A percentile compares a stretch with the other conserved stretches of the same genome.
Conservation (phyloP, 2,113 vertebrate genomes). For the Cynocephalus volans region DNA sequence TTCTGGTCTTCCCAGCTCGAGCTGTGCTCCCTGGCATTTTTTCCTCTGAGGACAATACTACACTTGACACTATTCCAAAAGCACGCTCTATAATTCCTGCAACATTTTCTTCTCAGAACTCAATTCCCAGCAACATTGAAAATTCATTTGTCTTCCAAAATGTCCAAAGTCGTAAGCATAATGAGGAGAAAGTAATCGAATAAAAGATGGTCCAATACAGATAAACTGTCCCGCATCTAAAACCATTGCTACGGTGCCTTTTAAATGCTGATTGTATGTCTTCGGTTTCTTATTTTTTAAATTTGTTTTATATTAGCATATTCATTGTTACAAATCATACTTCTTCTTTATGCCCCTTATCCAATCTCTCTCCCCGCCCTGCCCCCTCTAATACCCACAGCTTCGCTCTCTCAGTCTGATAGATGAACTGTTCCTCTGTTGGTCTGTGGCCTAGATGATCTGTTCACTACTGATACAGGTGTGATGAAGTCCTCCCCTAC, state of each 20-base stretch:
- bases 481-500: no score
- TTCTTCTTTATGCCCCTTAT: no score
- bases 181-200: not conserved
- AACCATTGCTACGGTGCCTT: not conserved
- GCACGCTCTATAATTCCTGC: not conserved
- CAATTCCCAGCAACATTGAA: constrained; percentile 8
- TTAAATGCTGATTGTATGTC: not conserved
- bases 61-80: not conserved
- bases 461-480: no score
- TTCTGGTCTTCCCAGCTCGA: not conserved
- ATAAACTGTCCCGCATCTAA: not conserved
- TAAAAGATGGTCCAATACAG: not conserved
- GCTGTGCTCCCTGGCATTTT: not conserved
- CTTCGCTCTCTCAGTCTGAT: no score
- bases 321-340: no score
- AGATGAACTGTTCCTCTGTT: no score
- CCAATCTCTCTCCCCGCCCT: no score
- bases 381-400: no score
- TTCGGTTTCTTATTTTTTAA: not conserved
- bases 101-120: constrained; percentile 20
- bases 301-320: no score
- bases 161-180: constrained; percentile 25
- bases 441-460: no score
- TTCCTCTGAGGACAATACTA: not conserved
- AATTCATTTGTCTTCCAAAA: constrained; percentile 55